Conservation (phyloP, 2,113 vertebrate species). For the Neotoma lepida region DNA sequence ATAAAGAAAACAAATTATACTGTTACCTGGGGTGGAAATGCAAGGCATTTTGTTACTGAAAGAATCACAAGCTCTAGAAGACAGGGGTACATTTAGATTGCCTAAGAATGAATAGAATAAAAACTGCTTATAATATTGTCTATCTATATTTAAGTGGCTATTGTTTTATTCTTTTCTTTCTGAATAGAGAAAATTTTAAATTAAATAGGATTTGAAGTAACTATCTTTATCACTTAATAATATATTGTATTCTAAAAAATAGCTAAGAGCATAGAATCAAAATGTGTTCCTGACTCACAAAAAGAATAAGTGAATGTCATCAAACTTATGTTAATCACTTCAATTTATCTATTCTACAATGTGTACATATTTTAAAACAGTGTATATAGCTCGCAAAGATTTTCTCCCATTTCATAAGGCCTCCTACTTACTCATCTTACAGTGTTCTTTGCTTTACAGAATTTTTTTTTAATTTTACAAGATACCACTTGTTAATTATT, state of each 20-base stretch:
- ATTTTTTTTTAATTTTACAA: neutral
- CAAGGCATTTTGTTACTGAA: conserved; percentile 14
- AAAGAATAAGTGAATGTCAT: neutral
- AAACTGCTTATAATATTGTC: conserved; percentile 32
- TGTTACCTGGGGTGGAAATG: neutral
- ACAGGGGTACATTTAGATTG: neutral
- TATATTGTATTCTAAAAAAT: neutral
- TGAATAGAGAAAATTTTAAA: neutral
- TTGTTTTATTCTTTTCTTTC: neutral
- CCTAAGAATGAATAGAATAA: conserved; percentile 11
- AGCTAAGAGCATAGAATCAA: neutral
- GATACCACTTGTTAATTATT: neutral
- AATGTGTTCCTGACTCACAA: neutral
- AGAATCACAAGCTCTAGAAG: conserved; percentile 1
- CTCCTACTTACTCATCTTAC: neutral
- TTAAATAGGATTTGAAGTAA: neutral
- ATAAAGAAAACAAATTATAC: neutral
- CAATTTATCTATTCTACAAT: neutral
- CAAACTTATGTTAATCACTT: neutral
- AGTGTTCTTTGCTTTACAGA: neutral
- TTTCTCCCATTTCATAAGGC: neutral
- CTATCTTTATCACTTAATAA: conserved; percentile 4
- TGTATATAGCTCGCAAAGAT: neutral
- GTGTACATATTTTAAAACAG: neutral
- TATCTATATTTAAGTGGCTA: conserved; percentile 15